A percentile compares a stretch with the other conserved stretches of the same genome.
Evolutionary conservation across 2,888 invertebrate species (phyloP).

Genomic region (Idaea biselata): DNA sequence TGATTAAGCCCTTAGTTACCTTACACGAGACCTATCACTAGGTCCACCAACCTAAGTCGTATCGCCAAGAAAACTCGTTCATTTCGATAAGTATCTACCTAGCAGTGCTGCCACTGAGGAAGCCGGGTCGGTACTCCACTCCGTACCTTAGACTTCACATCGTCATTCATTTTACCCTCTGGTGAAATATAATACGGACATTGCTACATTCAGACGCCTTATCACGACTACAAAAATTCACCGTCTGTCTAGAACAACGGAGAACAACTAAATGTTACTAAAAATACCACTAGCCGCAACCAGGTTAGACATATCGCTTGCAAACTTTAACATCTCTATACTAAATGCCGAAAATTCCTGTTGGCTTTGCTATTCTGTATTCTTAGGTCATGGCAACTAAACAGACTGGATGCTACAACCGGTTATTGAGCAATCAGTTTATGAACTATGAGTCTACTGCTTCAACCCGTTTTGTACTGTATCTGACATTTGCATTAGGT

Average conservation of each 20-base stretch:
- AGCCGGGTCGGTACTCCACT: too few species aligned
- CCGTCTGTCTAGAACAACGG: neutral
- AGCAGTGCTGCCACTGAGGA: too few species aligned
- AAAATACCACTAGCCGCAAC: neutral
- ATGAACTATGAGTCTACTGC: constrained; percentile 29
- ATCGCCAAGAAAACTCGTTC: too few species aligned
- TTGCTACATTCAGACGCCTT: neutral
- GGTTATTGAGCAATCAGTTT: constrained; percentile 41
- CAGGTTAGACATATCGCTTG: neutral
- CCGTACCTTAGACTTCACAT: too few species aligned
- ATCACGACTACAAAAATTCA: neutral
- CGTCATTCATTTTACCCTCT: too few species aligned
- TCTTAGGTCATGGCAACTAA: constrained; percentile 32
- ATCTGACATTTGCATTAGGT: constrained; percentile 37
- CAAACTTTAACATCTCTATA: neutral
- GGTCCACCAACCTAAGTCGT: too few species aligned
- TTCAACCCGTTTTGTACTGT: constrained; percentile 36
- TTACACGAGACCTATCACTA: too few species aligned
- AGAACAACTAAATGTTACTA: neutral
- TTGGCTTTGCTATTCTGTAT: constrained; percentile 15
- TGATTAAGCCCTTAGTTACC: too few species aligned
- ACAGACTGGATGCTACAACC: constrained; percentile 35
- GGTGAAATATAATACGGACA: neutral
- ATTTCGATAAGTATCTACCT: too few species aligned
- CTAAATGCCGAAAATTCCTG: constrained; percentile 10